A percentile compares a stretch with the other conserved stretches of the same genome.
phyloP scores from a whole-genome alignment of 2,113 vertebrate genomes.

The Lampris incognitus region DNA sequence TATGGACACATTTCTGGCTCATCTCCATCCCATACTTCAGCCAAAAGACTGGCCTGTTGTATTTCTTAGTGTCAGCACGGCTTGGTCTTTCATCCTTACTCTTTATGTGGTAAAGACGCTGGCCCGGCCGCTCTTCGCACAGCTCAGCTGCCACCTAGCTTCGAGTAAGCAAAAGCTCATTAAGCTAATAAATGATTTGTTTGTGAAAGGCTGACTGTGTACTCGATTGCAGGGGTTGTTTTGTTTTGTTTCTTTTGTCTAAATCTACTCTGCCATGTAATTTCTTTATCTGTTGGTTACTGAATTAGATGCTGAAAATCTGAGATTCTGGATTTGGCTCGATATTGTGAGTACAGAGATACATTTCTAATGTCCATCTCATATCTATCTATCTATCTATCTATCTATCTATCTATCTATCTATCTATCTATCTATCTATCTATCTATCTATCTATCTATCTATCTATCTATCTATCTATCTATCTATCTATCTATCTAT shows the following conservation, averaged over 20 bases:
- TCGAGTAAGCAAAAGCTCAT: not conserved
- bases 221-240: no score
- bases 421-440: not conserved
- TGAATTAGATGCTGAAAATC: not conserved
- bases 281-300: not conserved
- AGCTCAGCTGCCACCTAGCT: constrained; percentile 1
- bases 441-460: not conserved
- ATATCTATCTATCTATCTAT: not conserved
- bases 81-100: no score
- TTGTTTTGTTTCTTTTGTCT: no score
- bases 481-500: no score
- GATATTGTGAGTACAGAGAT: no score
- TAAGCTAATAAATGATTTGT: not conserved
- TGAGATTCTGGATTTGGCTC: no score
- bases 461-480: no score
- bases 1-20: no score
- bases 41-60: no score
- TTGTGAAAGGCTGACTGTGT: not conserved
- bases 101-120: not conserved
- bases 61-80: no score
- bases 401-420: not conserved
- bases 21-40: no score
- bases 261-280: not conserved
- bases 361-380: no score
- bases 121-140: not conserved